Evolutionary conservation across 2,888 invertebrate species (phyloP), one percentile per base, ranked within the genome.

Genomic region (Eupeodes luniger): DNA sequence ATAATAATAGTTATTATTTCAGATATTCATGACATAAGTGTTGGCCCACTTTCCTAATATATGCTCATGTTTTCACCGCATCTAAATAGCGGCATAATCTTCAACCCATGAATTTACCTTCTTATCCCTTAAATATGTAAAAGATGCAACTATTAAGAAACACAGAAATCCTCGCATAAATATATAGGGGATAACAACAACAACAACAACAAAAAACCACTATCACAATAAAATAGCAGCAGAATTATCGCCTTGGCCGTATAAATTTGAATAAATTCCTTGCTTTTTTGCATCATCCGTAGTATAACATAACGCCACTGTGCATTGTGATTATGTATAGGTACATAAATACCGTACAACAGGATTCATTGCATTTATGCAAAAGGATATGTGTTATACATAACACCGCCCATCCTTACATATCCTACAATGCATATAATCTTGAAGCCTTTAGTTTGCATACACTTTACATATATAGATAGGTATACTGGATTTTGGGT

Each of bases 221-320:
- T 19, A 19, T 11, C 19, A 19, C 19, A 11, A 53, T 53, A 55
- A 34, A 14, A 59, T 34, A 9, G 59, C 34, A 36, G 36, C 59
- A 59, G 34, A 36, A 59, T n/a, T 34, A 59, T 59, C n/a, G n/a
- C n/a, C 59, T 59, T 59, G 34, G 59, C 9, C 59, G 59, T 14
- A 59, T 59, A 59, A 14, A 59, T 59, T 59, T 59, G 34, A 59
- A 59, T 59, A 59, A 59, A 59, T 36, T 59, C 59, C 7, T 34
- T 14, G 12, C 3, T n/a, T n/a, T n/a, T n/a, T n/a, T 34, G 59
- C 59, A 5, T 7, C 27, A 27, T 27, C 2, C 40, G 40, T 4
- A 1, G 2, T 27, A 27, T 27, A 12, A 2, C 19, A 59, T 9
- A n/a, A 34, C 14, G 4, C 14, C 36, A 14, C 9, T 40, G 40